Percentiles rank a stretch among this genome's conserved stretches.
phyloP scores from a whole-genome alignment of 2,888 invertebrate genomes.

The Dendrolimus houi region DNA sequence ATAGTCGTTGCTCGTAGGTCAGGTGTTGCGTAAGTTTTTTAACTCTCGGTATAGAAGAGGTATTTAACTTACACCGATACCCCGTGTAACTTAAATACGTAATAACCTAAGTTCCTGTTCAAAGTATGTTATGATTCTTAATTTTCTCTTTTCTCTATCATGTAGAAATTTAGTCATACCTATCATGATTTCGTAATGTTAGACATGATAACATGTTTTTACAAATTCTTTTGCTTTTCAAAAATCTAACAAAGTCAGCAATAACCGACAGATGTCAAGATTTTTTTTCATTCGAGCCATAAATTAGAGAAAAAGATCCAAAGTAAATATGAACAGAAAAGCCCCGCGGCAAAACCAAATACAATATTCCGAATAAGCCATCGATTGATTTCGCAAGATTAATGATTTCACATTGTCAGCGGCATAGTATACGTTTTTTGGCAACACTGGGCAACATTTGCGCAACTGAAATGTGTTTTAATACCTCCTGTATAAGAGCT shows the following conservation, averaged over 20 bases:
- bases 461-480: conserved; percentile 57
- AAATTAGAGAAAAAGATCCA: conserved; percentile 70
- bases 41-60: no score
- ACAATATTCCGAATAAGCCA: conserved; percentile 75
- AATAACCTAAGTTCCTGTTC: no score
- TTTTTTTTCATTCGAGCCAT: conserved; percentile 49
- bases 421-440: conserved; percentile 65
- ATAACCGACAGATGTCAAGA: conserved; percentile 56
- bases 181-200: no score
- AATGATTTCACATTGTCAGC: conserved; percentile 74
- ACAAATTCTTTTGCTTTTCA: not conserved
- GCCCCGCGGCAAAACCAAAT: conserved; percentile 68
- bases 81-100: no score
- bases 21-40: no score
- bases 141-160: no score
- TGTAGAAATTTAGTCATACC: no score
- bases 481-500: conserved; percentile 38
- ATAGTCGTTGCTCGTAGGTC: no score
- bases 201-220: no score
- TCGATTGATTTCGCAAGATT: conserved; percentile 77
- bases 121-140: no score
- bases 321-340: conserved; percentile 69
- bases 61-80: no score
- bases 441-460: conserved; percentile 42
- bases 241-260: conserved; percentile 14